phyloP scores from a whole-genome alignment of 2,888 invertebrate species.

The Platycnemis pennipes region DNA sequence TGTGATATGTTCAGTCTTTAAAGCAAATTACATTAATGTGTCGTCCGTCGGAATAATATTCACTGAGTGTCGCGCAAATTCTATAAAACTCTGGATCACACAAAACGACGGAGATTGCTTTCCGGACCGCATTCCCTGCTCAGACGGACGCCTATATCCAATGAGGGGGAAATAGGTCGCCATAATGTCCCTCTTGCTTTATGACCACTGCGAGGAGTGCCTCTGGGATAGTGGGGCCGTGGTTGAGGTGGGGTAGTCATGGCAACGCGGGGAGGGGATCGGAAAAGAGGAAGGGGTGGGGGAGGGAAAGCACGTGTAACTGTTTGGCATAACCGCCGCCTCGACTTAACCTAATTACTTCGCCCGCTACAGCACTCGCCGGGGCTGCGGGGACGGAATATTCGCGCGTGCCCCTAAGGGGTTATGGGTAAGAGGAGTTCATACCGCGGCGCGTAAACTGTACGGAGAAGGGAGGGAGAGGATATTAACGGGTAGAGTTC shows the following conservation, averaged over 20 bases:
- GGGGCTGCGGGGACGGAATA: not conserved
- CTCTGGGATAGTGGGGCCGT: not conserved
- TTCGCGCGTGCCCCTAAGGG: not conserved
- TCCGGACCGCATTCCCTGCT: not conserved
- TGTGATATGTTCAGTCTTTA: too few species aligned
- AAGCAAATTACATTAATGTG: too few species aligned
- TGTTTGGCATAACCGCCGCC: not conserved
- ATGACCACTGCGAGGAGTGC: not conserved
- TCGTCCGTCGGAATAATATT: not conserved
- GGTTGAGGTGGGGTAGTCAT: too few species aligned
- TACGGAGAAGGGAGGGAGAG: not conserved
- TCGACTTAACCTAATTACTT: conserved; percentile 28
- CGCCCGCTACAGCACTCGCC: too few species aligned
- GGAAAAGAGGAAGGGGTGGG: not conserved
- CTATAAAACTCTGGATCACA: not conserved
- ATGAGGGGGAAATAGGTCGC: conserved; percentile 13
- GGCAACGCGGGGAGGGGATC: too few species aligned
- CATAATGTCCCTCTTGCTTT: not conserved
- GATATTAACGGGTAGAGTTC: not conserved
- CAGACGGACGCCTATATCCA: not conserved
- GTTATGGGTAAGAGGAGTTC: not conserved
- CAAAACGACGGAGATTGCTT: not conserved
- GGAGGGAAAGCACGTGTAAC: not conserved
- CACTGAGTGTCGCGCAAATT: not conserved
- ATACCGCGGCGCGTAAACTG: not conserved